Base-by-base conservation (phyloP, 1,140 invertebrate species). In the Drosophila tropicalis region DNA sequence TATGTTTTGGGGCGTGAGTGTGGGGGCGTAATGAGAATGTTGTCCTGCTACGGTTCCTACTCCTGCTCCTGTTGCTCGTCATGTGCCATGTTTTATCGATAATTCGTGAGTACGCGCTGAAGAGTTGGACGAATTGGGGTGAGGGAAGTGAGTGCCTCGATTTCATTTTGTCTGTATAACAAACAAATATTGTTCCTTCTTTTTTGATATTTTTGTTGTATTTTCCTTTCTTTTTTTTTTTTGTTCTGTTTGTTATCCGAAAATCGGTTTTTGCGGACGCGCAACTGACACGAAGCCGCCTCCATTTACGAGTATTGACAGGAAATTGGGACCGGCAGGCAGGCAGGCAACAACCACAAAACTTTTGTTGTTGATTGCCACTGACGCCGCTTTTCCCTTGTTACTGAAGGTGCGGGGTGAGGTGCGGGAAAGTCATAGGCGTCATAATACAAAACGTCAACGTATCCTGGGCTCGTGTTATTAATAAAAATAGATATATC, bases 261-360 rank as follows among this genome's bases (percentile, higher is more conserved):
- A 82, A 85, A 85, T 82, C 79, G 82, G 70, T 73, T 81, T 70
- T 85, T 84, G 81, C 70, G 77, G 81, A 85, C 81, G 82, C 70
- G 47, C 75, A 62, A 79, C 75, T 72, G 75, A 85, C 82, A 85
- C 79, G 82, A 81, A 86, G 71, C 70, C 57, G 80, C 40, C 63
- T 58, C 63, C 68, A 54, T 79, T 82, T 56, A 70, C 63, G 81
- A 66, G 75, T 87, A 85, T 85, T 79, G 82, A 85, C 82, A 85
- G 82, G 83, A 82, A 87, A 86, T 87, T 86, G 82, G 82, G 70
- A 87, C 68, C 79, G 82, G 72, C 67, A 74, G 75, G 69, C 67
- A 74, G 75, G 73, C 75, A 77, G 75, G 29, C 75, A 67, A 77
- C 39, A 77, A 61, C 75, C 75, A 74, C 75, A 74, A 72, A 74